A percentile compares a stretch with the other conserved stretches of the same genome.
phyloP scores from a whole-genome alignment of 2,888 invertebrate species.

The Drosophila setosimentum region DNA sequence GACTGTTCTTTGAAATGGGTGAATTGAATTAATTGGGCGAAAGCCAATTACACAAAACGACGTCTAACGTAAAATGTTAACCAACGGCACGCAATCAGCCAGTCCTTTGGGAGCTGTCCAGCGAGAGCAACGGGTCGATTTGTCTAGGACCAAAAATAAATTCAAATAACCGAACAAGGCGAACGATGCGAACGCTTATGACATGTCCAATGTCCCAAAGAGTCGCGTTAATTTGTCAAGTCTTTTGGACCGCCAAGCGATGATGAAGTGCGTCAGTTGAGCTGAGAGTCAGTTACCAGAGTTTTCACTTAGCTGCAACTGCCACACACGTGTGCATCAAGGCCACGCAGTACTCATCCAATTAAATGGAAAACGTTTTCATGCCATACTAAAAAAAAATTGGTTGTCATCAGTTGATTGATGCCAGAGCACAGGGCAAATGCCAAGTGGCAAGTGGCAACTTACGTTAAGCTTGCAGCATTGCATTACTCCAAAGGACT shows the following conservation, averaged over 20 bases:
- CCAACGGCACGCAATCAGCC: conserved; percentile 57
- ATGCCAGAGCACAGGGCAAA: conserved; percentile 42
- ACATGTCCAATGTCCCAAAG: conserved; percentile 31
- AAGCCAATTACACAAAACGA: conserved; percentile 75
- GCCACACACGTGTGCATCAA: conserved; percentile 34
- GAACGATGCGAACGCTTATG: conserved; percentile 25
- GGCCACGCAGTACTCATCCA: conserved; percentile 27
- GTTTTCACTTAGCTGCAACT: conserved; percentile 51
- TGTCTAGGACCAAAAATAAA: conserved; percentile 42
- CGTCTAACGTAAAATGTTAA: conserved; percentile 60
- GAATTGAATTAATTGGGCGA: conserved; percentile 75
- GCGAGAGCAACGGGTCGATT: conserved; percentile 15
- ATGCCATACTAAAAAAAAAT: conserved; percentile 39
- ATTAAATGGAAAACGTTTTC: conserved; percentile 72
- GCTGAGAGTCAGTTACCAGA: conserved; percentile 36
- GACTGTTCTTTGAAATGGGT: conserved; percentile 21
- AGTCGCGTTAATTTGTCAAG: conserved; percentile 70
- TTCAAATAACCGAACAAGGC: conserved; percentile 42
- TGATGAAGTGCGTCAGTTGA: conserved; percentile 54
- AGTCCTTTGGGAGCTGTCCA: conserved; percentile 42
- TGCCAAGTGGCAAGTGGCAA: conserved; percentile 19
- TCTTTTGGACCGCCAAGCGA: conserved; percentile 25
- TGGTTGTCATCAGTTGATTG: conserved; percentile 67
- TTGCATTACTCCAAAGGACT: conserved; percentile 3
- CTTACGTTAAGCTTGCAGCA: conserved; percentile 2